A percentile compares a stretch with the other conserved stretches of the same genome.
phyloP scores from a whole-genome alignment of 1,140 invertebrate species.

The Drosophila prosaltans region DNA sequence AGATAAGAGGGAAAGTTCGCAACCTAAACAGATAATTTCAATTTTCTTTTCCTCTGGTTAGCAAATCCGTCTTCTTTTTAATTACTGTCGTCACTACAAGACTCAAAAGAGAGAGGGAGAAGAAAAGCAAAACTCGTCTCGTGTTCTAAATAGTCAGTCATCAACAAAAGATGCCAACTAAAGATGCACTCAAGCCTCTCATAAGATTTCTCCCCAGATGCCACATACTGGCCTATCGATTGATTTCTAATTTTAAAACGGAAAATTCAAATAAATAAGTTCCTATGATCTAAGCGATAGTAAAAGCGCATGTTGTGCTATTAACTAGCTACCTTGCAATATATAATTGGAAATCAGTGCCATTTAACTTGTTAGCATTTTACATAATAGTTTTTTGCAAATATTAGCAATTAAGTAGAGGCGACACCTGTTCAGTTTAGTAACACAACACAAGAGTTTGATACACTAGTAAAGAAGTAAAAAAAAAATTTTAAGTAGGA shows the following conservation, averaged over 20 bases:
- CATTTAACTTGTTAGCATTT: not conserved
- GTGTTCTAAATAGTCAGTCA: conserved; percentile 60
- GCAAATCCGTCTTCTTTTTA: conserved; percentile 77
- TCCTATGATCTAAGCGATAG: too few relatives aligned
- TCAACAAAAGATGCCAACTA: conserved; percentile 25
- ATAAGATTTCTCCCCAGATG: conserved; percentile 49
- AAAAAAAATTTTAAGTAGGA: conserved; percentile 21
- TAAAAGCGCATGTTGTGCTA: too few relatives aligned
- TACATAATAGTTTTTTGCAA: conserved; percentile 4
- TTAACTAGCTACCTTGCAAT: too few relatives aligned
- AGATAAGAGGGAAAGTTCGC: not conserved
- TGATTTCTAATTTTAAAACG: conserved; percentile 66
- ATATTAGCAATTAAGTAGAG: not conserved
- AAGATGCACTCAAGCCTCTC: conserved; percentile 8
- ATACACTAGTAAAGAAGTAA: conserved; percentile 60
- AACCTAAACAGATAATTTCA: not conserved
- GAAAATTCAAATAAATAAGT: not conserved
- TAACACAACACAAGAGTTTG: conserved; percentile 31
- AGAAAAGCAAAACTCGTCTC: conserved; percentile 21
- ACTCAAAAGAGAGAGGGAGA: conserved; percentile 26
- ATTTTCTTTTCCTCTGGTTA: conserved; percentile 22
- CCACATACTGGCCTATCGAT: conserved; percentile 47
- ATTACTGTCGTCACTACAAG: conserved; percentile 67
- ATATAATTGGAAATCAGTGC: not conserved
- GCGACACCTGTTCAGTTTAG: conserved; percentile 3